Conservation (phyloP, 2,797 vertebrate species). For the Microctenopoma steveboyesi region DNA sequence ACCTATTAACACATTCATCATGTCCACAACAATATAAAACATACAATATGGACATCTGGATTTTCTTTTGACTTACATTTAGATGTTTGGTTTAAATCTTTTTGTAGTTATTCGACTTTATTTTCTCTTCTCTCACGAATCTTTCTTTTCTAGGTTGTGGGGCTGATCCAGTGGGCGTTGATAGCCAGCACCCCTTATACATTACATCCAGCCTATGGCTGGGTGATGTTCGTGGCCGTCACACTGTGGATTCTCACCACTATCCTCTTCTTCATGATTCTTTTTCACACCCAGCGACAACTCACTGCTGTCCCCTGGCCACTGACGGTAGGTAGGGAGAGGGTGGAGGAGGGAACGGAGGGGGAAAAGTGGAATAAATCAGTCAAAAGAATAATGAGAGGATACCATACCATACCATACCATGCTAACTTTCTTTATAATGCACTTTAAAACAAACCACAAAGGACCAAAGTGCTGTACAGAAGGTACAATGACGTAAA, state of each 20-base stretch:
- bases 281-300: slow-evolving; percentile 79
- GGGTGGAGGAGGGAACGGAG: not conserved
- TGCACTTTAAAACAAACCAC: too few relatives aligned
- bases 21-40: too few relatives aligned
- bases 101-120: too few relatives aligned
- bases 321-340: slow-evolving; percentile 80
- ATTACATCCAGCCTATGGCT: slow-evolving; percentile 77
- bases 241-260: slow-evolving; percentile 90
- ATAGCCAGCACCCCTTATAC: slow-evolving; percentile 77
- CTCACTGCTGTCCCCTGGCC: slow-evolving; percentile 86
- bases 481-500: too few relatives aligned
- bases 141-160: slow-evolving; percentile 80
- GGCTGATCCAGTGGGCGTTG: slow-evolving; percentile 91
- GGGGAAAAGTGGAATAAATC: not conserved
- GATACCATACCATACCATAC: too few relatives aligned
- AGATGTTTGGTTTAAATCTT: too few relatives aligned
- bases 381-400: too few relatives aligned
- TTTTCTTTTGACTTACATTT: too few relatives aligned
- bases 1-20: not conserved
- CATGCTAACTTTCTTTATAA: too few relatives aligned
- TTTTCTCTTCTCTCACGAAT: not conserved
- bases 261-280: slow-evolving; percentile 84
- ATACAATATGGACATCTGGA: too few relatives aligned
- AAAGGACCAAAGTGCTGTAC: too few relatives aligned
- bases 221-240: slow-evolving; percentile 94